Percentiles rank a stretch among this genome's conserved stretches.
Conservation (phyloP, 53 echinoderm and acorn worm genomes). For the Temnopleurus reevesii region DNA sequence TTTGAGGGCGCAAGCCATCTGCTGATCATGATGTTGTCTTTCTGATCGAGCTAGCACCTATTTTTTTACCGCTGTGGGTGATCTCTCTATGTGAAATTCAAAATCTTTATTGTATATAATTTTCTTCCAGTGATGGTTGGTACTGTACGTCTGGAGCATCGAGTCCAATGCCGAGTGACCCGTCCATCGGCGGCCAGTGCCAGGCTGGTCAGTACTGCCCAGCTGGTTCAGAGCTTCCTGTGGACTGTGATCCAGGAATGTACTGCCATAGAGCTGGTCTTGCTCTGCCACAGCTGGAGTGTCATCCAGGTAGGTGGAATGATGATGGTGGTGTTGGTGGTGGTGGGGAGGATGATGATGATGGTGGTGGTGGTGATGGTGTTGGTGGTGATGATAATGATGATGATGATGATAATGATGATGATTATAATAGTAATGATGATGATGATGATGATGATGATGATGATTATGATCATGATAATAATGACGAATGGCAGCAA, state of each 20-base stretch:
- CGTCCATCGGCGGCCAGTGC: constrained; percentile 87
- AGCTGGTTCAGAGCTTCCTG: constrained; percentile 74
- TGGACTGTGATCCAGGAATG: constrained; percentile 87
- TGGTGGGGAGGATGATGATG: neutral
- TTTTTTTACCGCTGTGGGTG: no score
- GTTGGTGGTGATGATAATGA: neutral
- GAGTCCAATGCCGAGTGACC: constrained; percentile 81
- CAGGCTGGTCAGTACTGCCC: constrained; percentile 84
- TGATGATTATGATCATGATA: neutral
- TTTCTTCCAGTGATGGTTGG: constrained; percentile 81
- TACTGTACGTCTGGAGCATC: constrained; percentile 89
- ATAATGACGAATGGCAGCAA: neutral
- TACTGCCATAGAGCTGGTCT: constrained; percentile 90
- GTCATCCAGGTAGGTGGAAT: constrained; percentile 75
- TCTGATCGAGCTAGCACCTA: no score
- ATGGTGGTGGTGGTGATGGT: neutral
- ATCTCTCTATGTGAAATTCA: no score
- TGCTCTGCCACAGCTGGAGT: constrained; percentile 70
- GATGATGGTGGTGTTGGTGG: neutral
- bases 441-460: neutral
- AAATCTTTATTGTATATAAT: no score
- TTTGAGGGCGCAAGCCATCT: no score
- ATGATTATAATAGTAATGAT: neutral
- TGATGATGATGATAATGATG: neutral
- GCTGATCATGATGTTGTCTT: no score